Base-by-base conservation (phyloP, 2,113 vertebrate genomes). In the Amphilophus citrinellus region DNA sequence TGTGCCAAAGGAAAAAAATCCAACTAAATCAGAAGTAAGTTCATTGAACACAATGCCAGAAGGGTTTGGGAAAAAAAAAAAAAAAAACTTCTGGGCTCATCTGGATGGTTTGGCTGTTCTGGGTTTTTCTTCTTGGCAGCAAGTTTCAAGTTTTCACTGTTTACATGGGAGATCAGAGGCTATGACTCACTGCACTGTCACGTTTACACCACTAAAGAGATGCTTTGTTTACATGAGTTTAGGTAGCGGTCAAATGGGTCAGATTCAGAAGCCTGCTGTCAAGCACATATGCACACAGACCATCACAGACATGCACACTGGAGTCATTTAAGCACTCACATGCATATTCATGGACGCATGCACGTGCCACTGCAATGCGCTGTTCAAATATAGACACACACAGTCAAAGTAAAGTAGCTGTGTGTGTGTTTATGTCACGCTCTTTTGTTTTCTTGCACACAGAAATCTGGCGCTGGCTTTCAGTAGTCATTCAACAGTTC, bases 221-320 rank as follows among this genome's bases (percentile, higher is more conserved):
- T 17, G 65, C 87, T 88, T 83, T 91, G 91, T 92, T 92, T 90
- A 88, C 68, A 68, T 1, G 32, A 78, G 89, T 90, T 91, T 87
- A 93, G 80, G 88, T 83, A 83, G 89, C 61, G 88, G 91, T 92
- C 88, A 85, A 14, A 66, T 1, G 68, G 88, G 84, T 90, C 89
- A 59, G 6, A 88, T 89, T 83, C 90, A 90, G 90, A 84, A 91
- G 89, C 87, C 58, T 35, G 47, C 77, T 39, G 32, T 61, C 37
- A 53, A 15, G 27, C 59, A 35, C 17, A 18, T 50, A 30, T 50
- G 20, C 53, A 50, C 42, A 78, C 35, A 60, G 20, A 83, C 56
- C 77, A 0, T 58, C 8, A 50, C 56, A 61, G 10, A 57, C 37
- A 44, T 24, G 75, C 61, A 77, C 57, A 68, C 76, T 17, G 50